Evolutionary conservation across 2,888 invertebrate species (phyloP).

Genomic region (Halictus quadricinctus): DNA sequence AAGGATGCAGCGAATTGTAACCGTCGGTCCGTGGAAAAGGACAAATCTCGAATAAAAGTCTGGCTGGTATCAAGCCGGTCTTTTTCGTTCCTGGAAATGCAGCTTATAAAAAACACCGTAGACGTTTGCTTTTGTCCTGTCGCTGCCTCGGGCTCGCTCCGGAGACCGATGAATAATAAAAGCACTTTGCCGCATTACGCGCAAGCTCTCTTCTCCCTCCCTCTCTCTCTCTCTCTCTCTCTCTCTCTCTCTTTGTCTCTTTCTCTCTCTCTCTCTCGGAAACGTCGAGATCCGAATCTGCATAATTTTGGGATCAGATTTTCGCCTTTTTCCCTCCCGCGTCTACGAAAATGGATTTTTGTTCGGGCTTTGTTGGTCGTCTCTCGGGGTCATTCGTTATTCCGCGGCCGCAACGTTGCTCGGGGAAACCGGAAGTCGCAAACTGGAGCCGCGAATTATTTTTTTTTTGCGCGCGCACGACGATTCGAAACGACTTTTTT

Average conservation of each 20-base stretch:
- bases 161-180: slow-evolving; percentile 70
- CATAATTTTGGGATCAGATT: slow-evolving; percentile 68
- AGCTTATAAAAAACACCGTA: slow-evolving; percentile 66
- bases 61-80: slow-evolving; percentile 48
- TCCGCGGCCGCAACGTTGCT: not conserved
- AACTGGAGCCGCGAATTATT: not conserved
- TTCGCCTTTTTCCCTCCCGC: slow-evolving; percentile 24
- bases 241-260: not conserved
- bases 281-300: slow-evolving; percentile 60
- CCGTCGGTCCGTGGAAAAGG: slow-evolving; percentile 1
- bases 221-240: not conserved
- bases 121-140: slow-evolving; percentile 67
- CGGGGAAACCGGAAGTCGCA: not conserved
- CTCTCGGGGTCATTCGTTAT: slow-evolving; percentile 20
- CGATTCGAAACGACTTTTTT: not conserved
- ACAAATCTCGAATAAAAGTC: slow-evolving; percentile 53
- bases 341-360: slow-evolving; percentile 44
- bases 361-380: slow-evolving; percentile 23
- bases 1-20: slow-evolving; percentile 1
- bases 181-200: slow-evolving; percentile 65
- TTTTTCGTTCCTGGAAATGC: slow-evolving; percentile 46
- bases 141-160: slow-evolving; percentile 56
- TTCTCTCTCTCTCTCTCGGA: not conserved
- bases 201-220: slow-evolving; percentile 39
- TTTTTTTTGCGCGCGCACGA: too few relatives aligned